Percentiles rank a stretch among this genome's conserved stretches.
Conservation (phyloP, 2,888 invertebrate species). For the Epinotia bilunana region DNA sequence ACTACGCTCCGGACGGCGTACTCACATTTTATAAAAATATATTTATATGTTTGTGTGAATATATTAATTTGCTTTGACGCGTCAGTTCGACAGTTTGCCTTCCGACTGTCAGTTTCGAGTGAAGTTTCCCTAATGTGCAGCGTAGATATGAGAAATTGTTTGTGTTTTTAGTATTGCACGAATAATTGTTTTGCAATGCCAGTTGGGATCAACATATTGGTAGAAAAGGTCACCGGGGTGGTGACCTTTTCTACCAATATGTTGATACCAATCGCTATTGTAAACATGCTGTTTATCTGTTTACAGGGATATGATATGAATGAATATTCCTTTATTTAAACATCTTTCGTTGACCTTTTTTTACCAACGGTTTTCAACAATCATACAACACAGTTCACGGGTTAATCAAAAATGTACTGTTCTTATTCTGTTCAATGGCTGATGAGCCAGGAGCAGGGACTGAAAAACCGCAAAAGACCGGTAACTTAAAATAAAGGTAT, state of each 20-base stretch:
- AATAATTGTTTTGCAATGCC: slow-evolving; percentile 29
- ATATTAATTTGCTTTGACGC: slow-evolving; percentile 41
- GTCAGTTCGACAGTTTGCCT: slow-evolving; percentile 24
- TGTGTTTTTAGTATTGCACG: slow-evolving; percentile 25
- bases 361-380: neutral
- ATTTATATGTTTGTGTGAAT: slow-evolving; percentile 35
- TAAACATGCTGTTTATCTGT: slow-evolving; percentile 7
- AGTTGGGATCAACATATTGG: neutral
- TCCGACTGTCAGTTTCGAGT: slow-evolving; percentile 31
- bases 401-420: no score
- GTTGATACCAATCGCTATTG: slow-evolving; percentile 13
- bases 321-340: neutral
- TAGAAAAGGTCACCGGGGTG: no score
- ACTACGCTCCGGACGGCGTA: slow-evolving; percentile 61
- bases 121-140: slow-evolving; percentile 40
- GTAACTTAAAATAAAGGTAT: no score
- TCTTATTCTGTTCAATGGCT: no score
- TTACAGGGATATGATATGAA: neutral
- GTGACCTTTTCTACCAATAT: slow-evolving; percentile 20
- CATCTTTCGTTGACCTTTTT: neutral
- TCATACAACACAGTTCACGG: neutral
- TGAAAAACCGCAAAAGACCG: no score
- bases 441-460: no score
- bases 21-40: slow-evolving; percentile 39
- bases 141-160: slow-evolving; percentile 8